Base-by-base conservation (phyloP, 2,888 invertebrate species). In the Eupithecia vulgata region DNA sequence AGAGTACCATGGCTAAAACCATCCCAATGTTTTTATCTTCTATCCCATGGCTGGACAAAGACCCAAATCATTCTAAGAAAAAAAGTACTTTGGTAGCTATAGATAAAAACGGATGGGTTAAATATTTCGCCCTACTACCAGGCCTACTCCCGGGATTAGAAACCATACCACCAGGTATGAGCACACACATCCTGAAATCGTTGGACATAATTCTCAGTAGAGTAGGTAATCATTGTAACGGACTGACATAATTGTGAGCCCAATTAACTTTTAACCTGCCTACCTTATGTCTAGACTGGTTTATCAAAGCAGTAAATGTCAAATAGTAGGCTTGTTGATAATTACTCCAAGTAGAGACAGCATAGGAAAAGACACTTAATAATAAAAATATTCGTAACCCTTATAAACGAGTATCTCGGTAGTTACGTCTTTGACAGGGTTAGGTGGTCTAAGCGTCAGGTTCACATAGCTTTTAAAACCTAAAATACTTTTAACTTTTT, bases 241-340 rank as follows among this genome's bases (percentile, higher is more conserved):
- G 21, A 12, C 52, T 59, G 15, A 30, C 15, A 30, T 59, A 59
- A 30, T 66, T 66, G 30, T 21, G n/a, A 52, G 48, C 10, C 17
- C 34, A 68, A 40, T 59, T 68, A 59, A 40, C 59, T 37, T 59
- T 59, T 57, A 40, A 68, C 68, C 40, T 68, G 37, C 21, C 62
- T 35, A 68, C 68, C 68, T 68, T 40, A 15, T 68, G 68, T 68
- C 68, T 68, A 68, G 68, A 68, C 68, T 40, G 40, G 17, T 40
- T 68, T 68, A 68, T 68, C 59, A 35, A 34, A 2, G 34, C 45
- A 5, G 3, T 34, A n/a, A 67, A 21, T 48, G 5, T 13, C 4
- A 1, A 57, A 21, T 57, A 5, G 68, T 57, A 57, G 40, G 17
- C n/a, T 34, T 30, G 61, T 61, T 34, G 34, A 17, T 17, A 61